Evolutionary conservation across 2,797 vertebrate species (phyloP).

Genomic region (Cygnus olor): DNA sequence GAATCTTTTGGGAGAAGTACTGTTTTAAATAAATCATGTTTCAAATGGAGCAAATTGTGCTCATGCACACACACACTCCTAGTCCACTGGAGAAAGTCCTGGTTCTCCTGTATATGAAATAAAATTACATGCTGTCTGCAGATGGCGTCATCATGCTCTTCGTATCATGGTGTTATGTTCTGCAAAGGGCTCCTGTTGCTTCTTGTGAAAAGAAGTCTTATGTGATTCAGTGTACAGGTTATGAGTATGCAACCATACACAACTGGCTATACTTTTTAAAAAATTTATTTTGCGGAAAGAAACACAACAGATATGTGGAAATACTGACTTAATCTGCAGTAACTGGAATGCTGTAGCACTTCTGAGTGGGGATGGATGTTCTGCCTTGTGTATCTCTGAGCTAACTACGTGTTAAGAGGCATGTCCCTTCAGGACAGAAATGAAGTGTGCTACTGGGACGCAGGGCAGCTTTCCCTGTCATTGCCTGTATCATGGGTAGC

Average conservation of each 20-base stretch:
- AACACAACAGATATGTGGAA: background rate
- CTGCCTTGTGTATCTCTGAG: background rate
- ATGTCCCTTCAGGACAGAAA: background rate
- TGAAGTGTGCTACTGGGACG: background rate
- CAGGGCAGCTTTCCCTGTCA: background rate
- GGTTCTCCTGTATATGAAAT: background rate
- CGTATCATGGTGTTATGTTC: fast-evolving
- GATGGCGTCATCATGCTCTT: background rate
- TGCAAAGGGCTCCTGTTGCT: background rate
- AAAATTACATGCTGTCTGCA: background rate
- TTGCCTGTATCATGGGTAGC: background rate
- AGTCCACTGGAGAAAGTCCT: background rate
- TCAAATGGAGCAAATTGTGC: background rate
- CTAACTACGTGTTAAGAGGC: background rate
- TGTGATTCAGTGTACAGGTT: background rate
- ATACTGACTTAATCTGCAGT: background rate
- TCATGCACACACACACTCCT: background rate
- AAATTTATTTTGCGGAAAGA: background rate
- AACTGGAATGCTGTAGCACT: background rate
- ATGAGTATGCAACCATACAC: background rate
- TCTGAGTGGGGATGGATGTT: background rate
- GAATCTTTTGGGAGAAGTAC: background rate
- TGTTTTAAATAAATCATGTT: background rate
- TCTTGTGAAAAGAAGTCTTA: background rate
- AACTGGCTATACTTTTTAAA: background rate